Evolutionary conservation across 2,113 vertebrate genomes (phyloP), one percentile per base, ranked within the genome.

Genomic region (Promerops cafer): DNA sequence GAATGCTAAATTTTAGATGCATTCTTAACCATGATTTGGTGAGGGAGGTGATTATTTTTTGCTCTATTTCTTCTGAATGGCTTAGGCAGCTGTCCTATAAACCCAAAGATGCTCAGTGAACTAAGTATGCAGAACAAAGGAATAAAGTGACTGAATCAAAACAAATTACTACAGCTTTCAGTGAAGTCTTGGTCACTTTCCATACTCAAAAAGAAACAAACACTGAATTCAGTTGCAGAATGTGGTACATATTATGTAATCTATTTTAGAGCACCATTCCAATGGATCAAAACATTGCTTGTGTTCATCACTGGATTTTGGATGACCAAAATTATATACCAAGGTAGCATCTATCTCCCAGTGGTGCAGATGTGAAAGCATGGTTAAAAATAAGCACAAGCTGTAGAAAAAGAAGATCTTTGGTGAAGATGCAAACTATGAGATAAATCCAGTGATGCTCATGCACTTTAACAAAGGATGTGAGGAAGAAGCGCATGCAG

Each of bases 401-500:
- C 92, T 94, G 60, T 83, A 90, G 84, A 79, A 85, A 93, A 94
- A 92, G 31, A 42, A 89, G 54, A 30, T 86, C 68, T 49, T 1
- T 56, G 49, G 79, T 75, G 87, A 91, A 86, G 44, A 69, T 89
- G 92, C 65, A 91, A 94, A 87, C 44, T 71, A 90, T 68, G 74
- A 69, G 61, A 75, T 93, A 90, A 96, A 93, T 94, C 90, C 75
- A 95, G 79, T 86, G 90, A 90, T 82, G 83, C 57, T 90, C 94
- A 94, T 97, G 97, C 97, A 88, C 30, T 87, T 6, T 80, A 95
- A 92, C 28, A 69, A 97, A 96, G 96, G 97, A 97, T 92, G 96
- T 94, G 97, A 98, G 85, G 87, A 97, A 98, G 96, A 82, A 98
- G 97, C 97, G 96, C 98, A 98, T 96, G 96, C 96, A 98, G 98